phyloP scores from a whole-genome alignment of 2,888 invertebrate species.

The Acleris cristana region DNA sequence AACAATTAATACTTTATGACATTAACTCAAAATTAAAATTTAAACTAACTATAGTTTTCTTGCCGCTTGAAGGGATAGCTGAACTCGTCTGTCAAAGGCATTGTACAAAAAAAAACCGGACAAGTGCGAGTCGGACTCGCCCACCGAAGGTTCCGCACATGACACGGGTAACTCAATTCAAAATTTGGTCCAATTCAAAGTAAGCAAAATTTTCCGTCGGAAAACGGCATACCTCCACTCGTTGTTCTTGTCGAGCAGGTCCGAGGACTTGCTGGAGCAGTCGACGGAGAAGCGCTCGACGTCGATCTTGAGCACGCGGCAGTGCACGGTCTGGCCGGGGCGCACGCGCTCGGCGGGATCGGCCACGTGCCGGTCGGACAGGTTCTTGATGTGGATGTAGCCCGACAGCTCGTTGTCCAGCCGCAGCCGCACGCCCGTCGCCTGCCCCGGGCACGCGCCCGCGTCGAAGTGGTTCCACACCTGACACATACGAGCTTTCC shows the following conservation, averaged over 20 bases:
- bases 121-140: too few species aligned
- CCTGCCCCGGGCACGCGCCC: conserved; percentile 97
- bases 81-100: too few species aligned
- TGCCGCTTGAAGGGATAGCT: too few species aligned
- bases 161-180: too few species aligned
- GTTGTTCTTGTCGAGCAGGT: conserved; percentile 94
- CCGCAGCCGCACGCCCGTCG: conserved; percentile 94
- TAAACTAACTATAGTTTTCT: too few species aligned
- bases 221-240: conserved; percentile 88
- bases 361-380: conserved; percentile 96
- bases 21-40: too few species aligned
- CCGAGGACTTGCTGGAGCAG: conserved; percentile 96
- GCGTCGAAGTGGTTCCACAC: conserved; percentile 99
- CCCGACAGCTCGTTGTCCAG: conserved; percentile 97
- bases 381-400: conserved; percentile 96
- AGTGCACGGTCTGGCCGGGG: conserved; percentile 92
- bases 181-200: too few species aligned
- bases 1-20: too few species aligned
- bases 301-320: conserved; percentile 97
- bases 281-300: conserved; percentile 97
- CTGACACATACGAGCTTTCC: conserved; percentile 45
- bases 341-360: conserved; percentile 97
- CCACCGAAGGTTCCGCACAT: too few species aligned
- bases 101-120: too few species aligned
- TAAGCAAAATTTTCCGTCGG: too few species aligned